phyloP scores from a whole-genome alignment of 2,113 vertebrate genomes.

The Oplegnathus fasciatus region DNA sequence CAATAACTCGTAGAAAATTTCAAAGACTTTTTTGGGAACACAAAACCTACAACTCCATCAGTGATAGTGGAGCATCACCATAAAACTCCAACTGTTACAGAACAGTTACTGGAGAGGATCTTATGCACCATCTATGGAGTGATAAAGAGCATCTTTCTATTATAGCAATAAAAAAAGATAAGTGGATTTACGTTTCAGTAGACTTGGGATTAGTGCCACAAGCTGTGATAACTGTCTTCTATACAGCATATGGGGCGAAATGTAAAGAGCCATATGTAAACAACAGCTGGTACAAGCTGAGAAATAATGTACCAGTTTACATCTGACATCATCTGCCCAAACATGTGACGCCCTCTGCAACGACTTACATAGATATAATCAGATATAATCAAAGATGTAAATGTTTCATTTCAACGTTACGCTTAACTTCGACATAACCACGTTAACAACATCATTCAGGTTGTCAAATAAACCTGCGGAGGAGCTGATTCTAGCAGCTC shows the following conservation, averaged over 20 bases:
- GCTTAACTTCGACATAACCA: not conserved
- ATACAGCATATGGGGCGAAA: slow-evolving; percentile 39
- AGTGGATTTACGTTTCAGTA: slow-evolving; percentile 24
- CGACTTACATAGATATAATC: not conserved
- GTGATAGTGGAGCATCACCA: not conserved
- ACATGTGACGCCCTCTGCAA: not conserved
- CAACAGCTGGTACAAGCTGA: slow-evolving; percentile 37
- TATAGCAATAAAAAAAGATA: slow-evolving; percentile 11
- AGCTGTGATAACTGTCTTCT: slow-evolving; percentile 31
- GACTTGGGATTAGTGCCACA: slow-evolving; percentile 36
- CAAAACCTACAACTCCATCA: not conserved
- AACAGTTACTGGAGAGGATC: not conserved
- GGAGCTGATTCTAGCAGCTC: slow-evolving; percentile 16
- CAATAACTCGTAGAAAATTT: slow-evolving; percentile 9
- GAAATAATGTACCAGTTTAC: slow-evolving; percentile 3
- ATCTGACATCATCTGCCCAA: slow-evolving; percentile 18
- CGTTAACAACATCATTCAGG: not conserved
- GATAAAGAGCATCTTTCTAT: slow-evolving; percentile 11
- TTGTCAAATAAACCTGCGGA: not conserved
- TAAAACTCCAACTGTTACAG: slow-evolving; percentile 15
- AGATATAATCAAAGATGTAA: slow-evolving; percentile 19
- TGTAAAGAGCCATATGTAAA: slow-evolving; percentile 34
- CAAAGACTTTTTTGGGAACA: slow-evolving; percentile 1
- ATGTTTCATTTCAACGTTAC: not conserved
- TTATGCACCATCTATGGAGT: not conserved